Base-by-base conservation (phyloP, 2,797 vertebrate species). In the Protonibea diacanthus region DNA sequence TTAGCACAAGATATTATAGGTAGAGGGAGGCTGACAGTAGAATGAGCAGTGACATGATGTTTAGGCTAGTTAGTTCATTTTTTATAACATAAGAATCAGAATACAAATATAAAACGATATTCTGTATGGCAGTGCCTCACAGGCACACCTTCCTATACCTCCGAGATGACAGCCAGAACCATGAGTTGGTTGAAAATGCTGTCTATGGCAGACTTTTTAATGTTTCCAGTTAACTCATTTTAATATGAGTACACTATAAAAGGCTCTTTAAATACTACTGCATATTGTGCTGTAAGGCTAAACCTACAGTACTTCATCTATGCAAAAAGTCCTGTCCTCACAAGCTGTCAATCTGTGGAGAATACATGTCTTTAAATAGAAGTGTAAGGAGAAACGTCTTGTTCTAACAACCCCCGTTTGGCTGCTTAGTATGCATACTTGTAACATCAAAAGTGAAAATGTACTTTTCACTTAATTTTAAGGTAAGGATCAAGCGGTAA, bases 1-100 rank as follows among this genome's bases (percentile, higher is more conserved):
- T 72, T 63, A 82, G 66, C 71, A 4, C n/a, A 29, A 53, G 53
- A 49, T 61, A 44, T 69, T 68, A 25, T 25, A 25, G 23, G 38
- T 38, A 48, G 48, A 58, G 2, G 18, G 40, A 61, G 48, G 49
- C 42, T 40, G 45, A 45, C 65, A 69, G 25, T 17, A 49, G 42
- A 59, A 15, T 8, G 38, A 49, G 38, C 61, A 21, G 40, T 44
- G 64, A 55, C 20, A n/a, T 13, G 7, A 45, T 27, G 47, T 59
- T 44, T 11, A 18, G 55, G 5, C 21, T 59, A 4, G 18, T 40
- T n/a, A n/a, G 21, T 47, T 20, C 7, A 14, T 56, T 64, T 64
- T 33, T 14, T 44, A 4, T 14, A 14, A 21, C n/a, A n/a, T 58
- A 42, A 12, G 42, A 21, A n/a, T 48, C 18, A 21, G 25, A 42